A percentile compares a stretch with the other conserved stretches of the same genome.
phyloP scores from a whole-genome alignment of 2,113 vertebrate species.

The Chionodraco myersi region DNA sequence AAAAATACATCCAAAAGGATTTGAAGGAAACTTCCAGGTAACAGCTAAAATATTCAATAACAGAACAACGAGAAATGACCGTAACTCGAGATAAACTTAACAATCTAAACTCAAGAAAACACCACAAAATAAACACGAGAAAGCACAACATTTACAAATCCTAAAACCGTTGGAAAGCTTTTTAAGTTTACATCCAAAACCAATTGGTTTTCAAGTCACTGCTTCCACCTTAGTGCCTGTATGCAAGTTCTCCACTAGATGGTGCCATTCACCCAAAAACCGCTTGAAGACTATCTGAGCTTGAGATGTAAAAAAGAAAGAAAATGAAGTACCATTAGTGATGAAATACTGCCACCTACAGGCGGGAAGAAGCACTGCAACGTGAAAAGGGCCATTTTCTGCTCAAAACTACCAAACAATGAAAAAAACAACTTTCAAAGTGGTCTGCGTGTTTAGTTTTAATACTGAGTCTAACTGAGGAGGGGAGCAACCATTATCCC shows the following conservation, averaged over 20 bases:
- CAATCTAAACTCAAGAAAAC: slow-evolving; percentile 27
- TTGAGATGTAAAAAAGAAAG: background rate
- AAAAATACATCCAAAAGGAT: slow-evolving; percentile 35
- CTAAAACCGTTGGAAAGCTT: slow-evolving; percentile 20
- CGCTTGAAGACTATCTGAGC: slow-evolving; percentile 22
- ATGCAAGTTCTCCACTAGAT: slow-evolving; percentile 64
- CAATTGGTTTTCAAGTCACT: background rate
- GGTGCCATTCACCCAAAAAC: slow-evolving; percentile 67
- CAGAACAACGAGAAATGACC: slow-evolving; percentile 11
- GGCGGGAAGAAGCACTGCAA: slow-evolving; percentile 43
- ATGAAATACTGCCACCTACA: slow-evolving; percentile 79
- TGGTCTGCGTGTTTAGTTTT: background rate
- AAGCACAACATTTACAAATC: slow-evolving; percentile 20
- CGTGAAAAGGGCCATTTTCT: slow-evolving; percentile 7
- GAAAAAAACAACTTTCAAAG: background rate
- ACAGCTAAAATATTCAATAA: slow-evolving; percentile 58
- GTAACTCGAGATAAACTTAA: slow-evolving; percentile 3
- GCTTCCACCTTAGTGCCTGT: slow-evolving; percentile 7
- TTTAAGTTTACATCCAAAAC: background rate
- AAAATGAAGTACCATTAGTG: slow-evolving; percentile 14
- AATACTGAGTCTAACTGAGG: slow-evolving; percentile 32
- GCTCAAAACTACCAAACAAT: slow-evolving; percentile 9
- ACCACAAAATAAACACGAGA: slow-evolving; percentile 6
- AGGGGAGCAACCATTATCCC: slow-evolving; percentile 97
- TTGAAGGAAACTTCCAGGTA: background rate